Base-by-base conservation (phyloP, 2,113 vertebrate species). In the Lynx canadensis region DNA sequence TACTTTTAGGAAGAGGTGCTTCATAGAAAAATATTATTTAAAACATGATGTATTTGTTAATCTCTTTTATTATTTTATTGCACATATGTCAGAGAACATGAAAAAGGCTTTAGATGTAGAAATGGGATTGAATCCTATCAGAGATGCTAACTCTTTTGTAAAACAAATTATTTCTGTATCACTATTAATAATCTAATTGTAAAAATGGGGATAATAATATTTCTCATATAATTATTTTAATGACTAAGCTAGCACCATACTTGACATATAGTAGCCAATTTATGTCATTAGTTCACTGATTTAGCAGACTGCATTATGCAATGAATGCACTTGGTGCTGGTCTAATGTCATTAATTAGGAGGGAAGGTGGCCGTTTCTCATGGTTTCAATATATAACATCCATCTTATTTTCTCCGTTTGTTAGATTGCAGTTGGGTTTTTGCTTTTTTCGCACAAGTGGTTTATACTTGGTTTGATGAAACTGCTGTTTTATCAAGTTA, bases 401-500 rank as follows among this genome's bases (percentile, higher is more conserved):
- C 21, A 36, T 81, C 7, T 82, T 7, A 14, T 91, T 76, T 92
- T 38, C 3, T 80, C 21, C 7, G 0, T 84, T 95, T 96, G 7
- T 74, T 93, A 65, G 89, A 93, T 57, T 81, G 13, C 68, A 60
- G 15, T 83, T 97, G 57, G 11, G 2, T 33, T 91, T 94, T 91
- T 95, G 25, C 21, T 95, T 98, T 98, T 96, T 66, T 93, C 63
- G 84, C 13, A 13, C 4, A 79, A 89, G 92, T 82, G 36, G 27
- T 15, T 52, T 69, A 45, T 3, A 50, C 89, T 90, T 93, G 4
- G 74, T 73, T 89, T 87, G 78, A 96, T 19, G 73, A 96, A 94
- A 45, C 79, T 97, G 89, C 74, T 91, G 8, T 89, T 74, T 4
- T 80, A 95, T 38, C 36, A 97, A 96, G 18, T 95, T 96, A 89